Evolutionary conservation across 2,113 vertebrate genomes (phyloP), one percentile per base, ranked within the genome.

Genomic region (Procapra przewalskii): DNA sequence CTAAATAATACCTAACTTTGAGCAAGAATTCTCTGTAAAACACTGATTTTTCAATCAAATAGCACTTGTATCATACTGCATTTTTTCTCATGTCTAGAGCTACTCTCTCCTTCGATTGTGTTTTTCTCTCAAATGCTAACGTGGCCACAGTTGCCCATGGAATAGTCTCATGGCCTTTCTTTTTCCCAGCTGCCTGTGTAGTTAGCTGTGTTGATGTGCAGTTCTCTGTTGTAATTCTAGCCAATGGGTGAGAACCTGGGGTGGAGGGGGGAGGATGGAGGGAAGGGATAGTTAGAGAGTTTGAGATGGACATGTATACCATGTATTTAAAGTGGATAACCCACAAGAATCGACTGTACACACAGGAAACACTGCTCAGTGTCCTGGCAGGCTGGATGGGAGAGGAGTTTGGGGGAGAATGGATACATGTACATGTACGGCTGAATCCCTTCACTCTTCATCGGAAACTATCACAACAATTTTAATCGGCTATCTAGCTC

Each of bases 201-300:
- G 15, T 60, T 4, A 40, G 2, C 4, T 10, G 0, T 4, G n/a
- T n/a, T 1, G 13, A 12, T 10, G 6, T 48, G 3, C 27, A 12
- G 2, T 52, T 84, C 57, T 25, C 6, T 23, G 27, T 3, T 54
- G 50, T n/a, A 82, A n/a, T 40, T 94, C 6, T 57, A 19, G 19
- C 27, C 87, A 93, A 52, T 3, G 54, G 23, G 3, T 64, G 31
- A 52, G 16, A 88, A 48, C 64, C 31, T 71, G 64, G 25, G n/a
- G 3, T 23, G 40, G 9, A 71, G 5, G 0, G 9, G 19, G n/a
- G n/a, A 71, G n/a, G 67, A 40, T 75, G 67, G 67, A 71, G n/a
- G 67, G 10, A 23, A 75, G n/a, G 67, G 19, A 23, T 40, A 75
- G 10, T 75, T 40, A 75, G 67, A 23, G 67, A 40, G 19, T 40